Evolutionary conservation across 2,888 invertebrate genomes (phyloP), one percentile per base, ranked within the genome.

Genomic region (Epirrhoe tristata): DNA sequence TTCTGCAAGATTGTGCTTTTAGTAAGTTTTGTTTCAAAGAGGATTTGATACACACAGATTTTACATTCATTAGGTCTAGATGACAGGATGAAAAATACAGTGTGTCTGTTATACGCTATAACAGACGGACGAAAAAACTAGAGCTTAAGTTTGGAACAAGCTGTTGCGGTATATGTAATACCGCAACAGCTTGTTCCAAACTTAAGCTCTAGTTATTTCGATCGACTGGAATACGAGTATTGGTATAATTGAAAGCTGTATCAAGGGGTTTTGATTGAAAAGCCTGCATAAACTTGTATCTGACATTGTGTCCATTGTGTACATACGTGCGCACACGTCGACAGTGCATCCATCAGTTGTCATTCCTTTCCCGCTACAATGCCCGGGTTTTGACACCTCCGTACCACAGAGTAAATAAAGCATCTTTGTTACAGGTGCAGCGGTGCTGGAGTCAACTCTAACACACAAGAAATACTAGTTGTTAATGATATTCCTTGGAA

Each of bases 351-450:
- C 66, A 62, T 74, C 71, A 64, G 58, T 55, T 58, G 73, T 71
- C 72, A 43, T 24, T 24, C 62, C 51, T 36, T 54, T 39, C 39
- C 12, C n/a, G 39, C 43, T 50, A 70, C 70, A 69, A 71, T 66
- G 58, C 63, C 43, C 50, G 6, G 58, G 58, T 53, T 51, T 51
- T 71, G 73, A 73, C 72, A 65, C 63, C 52, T 57, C 64, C 52
- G 17, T 51, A 46, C 65, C 50, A 56, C 14, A 7, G 34, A 59
- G 52, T 59, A 43, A 16, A 56, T 59, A 55, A 58, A 54, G 54
- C 8, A 31, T 67, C 31, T 70, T 66, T 70, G 70, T 73, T 73
- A 32, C 72, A 73, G 72, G 71, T 69, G 53, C 56, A 4, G 51
- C 43, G 34, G 62, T 0, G 55, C 43, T 24, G 56, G 24, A 62